phyloP scores from a whole-genome alignment of 2,888 invertebrate species.

The Neoaliturus tenellus region DNA sequence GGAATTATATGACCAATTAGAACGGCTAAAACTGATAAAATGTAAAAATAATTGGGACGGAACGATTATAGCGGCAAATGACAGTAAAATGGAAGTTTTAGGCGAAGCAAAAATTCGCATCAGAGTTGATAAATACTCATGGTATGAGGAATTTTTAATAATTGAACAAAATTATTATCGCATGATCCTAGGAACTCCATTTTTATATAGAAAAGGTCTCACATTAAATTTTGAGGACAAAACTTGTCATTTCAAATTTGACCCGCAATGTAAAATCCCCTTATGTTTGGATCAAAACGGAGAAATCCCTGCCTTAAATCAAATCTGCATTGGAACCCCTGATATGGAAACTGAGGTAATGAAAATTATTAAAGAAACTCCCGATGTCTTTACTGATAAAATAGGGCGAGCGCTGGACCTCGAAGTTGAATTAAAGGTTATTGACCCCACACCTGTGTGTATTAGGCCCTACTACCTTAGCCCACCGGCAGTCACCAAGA shows the following conservation, averaged over 20 bases:
- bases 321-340: no score
- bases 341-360: no score
- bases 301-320: background rate
- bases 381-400: no score
- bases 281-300: background rate
- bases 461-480: no score
- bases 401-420: no score
- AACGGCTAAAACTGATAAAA: background rate
- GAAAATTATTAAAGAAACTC: no score
- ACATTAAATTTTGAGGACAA: background rate
- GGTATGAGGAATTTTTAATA: background rate
- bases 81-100: background rate
- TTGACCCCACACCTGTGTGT: no score
- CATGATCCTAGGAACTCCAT: background rate
- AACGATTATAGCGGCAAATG: background rate
- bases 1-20: background rate
- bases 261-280: background rate
- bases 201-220: background rate
- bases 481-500: no score
- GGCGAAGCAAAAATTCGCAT: background rate
- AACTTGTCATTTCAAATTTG: background rate
- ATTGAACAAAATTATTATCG: background rate
- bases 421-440: no score
- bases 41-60: background rate
- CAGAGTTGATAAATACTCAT: background rate